Evolutionary conservation across 2,888 invertebrate species (phyloP).

Genomic region (Callyntrura guangdongensis): DNA sequence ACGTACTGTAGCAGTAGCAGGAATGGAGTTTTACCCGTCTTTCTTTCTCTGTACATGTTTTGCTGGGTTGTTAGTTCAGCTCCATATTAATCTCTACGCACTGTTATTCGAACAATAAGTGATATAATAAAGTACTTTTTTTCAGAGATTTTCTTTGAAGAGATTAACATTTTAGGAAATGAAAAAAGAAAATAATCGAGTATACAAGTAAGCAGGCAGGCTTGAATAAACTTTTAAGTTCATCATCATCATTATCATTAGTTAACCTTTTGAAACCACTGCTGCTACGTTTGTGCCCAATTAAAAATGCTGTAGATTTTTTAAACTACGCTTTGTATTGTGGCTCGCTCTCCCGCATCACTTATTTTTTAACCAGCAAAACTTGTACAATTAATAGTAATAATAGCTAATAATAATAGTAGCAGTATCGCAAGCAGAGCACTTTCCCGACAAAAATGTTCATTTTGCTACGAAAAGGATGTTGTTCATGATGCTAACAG

Average conservation of each 20-base stretch:
- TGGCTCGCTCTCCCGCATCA: conserved; percentile 32
- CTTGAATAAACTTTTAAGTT: conserved; percentile 46
- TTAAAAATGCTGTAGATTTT: background rate
- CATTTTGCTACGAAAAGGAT: no score
- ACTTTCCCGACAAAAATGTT: conserved; percentile 14
- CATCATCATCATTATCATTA: conserved; percentile 59
- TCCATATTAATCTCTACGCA: no score
- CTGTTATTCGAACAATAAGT: background rate
- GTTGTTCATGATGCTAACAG: no score
- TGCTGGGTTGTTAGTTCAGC: no score
- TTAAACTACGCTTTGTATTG: background rate
- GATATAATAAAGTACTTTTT: conserved; percentile 41
- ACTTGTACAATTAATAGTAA: conserved; percentile 63
- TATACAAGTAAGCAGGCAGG: background rate
- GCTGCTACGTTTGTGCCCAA: background rate
- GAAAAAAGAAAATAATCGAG: no score
- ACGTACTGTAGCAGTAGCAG: no score
- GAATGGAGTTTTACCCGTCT: no score
- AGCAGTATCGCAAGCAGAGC: no score
- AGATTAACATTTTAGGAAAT: conserved; percentile 17
- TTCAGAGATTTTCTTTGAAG: no score
- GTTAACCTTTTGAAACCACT: background rate
- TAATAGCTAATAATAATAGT: conserved; percentile 45
- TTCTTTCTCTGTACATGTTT: no score
- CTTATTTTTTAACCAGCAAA: conserved; percentile 53